Conservation (phyloP, 2,113 vertebrate species). For the Pterophyllum scalare region DNA sequence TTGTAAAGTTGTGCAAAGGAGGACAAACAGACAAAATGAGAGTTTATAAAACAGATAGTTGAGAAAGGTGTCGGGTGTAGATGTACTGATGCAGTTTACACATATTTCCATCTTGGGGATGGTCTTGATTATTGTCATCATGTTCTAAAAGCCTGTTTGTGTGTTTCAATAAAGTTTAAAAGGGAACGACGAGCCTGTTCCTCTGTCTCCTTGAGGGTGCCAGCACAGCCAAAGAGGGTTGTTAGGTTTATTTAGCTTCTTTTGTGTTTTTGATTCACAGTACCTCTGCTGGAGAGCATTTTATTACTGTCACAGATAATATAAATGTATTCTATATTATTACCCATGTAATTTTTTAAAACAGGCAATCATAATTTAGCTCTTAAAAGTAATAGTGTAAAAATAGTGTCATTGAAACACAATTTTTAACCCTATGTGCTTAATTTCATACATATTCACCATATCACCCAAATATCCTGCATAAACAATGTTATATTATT, state of each 20-base stretch:
- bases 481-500: not conserved
- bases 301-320: conserved; percentile 32
- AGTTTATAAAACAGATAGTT: not conserved
- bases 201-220: not conserved
- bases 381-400: not conserved
- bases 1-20: conserved; percentile 30
- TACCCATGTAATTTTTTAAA: conserved; percentile 6
- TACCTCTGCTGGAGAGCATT: not conserved
- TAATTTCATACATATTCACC: conserved; percentile 61
- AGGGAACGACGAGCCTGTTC: not conserved
- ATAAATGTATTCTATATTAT: conserved; percentile 12
- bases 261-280: not conserved
- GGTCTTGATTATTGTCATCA: not conserved
- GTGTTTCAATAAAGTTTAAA: not conserved
- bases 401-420: not conserved
- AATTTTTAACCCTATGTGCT: not conserved
- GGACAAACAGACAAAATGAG: conserved; percentile 5
- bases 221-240: not conserved
- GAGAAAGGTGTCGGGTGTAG: not conserved
- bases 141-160: not conserved
- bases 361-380: not conserved
- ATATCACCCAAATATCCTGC: not conserved
- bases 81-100: not conserved
- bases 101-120: not conserved
- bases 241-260: not conserved